Conservation (phyloP, 2,797 vertebrate genomes). For the Gobionotothen gibberifrons region DNA sequence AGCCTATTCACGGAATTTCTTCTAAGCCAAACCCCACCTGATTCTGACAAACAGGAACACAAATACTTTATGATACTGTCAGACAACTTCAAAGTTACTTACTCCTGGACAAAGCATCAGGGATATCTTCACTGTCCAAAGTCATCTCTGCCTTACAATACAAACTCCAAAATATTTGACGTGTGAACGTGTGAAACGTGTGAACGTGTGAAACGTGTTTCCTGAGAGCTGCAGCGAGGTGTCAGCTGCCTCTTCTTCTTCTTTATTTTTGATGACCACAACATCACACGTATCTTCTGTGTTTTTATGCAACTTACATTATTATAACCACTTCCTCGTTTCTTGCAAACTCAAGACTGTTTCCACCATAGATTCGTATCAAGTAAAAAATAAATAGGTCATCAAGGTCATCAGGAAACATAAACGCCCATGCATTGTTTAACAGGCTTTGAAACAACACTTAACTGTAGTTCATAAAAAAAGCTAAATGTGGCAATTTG, state of each 20-base stretch:
- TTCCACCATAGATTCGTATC: neutral
- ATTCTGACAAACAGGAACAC: neutral
- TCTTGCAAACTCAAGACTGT: neutral
- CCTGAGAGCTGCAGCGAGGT: neutral
- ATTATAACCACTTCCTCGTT: neutral
- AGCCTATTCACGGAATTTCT: neutral
- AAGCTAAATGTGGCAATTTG: too few relatives aligned
- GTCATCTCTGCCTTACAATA: neutral
- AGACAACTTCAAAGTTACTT: neutral
- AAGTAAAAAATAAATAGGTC: neutral
- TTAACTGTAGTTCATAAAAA: too few relatives aligned
- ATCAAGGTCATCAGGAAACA: neutral
- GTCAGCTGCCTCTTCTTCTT: neutral
- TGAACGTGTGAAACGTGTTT: neutral
- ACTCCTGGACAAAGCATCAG: neutral
- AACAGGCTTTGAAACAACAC: too few relatives aligned
- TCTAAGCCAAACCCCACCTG: neutral
- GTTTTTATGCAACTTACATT: too few relatives aligned
- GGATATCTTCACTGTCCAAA: neutral
- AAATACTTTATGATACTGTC: neutral
- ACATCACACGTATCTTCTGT: too few relatives aligned
- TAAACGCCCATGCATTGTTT: too few relatives aligned
- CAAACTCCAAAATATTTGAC: neutral
- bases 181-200: neutral
- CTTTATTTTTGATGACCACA: neutral